These are phyloP conservation scores for Allobates femoralis DNA, from an alignment of 2,797 vertebrate genomes.

Conservation along the genomic window DNA sequence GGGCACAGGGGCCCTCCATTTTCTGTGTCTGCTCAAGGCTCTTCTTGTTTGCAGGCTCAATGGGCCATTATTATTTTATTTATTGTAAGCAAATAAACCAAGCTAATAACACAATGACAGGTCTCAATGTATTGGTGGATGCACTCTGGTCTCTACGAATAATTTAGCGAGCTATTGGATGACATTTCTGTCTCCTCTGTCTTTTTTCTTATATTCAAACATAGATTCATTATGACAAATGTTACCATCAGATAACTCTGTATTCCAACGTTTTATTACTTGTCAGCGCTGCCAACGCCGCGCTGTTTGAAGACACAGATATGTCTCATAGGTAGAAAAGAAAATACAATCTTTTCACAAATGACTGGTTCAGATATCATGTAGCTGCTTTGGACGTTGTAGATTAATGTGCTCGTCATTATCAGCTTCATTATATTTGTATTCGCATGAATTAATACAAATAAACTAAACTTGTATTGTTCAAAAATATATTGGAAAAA, in stretches of 20 bases:
- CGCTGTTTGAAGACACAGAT: slow-evolving; percentile 22
- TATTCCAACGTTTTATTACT: slow-evolving; percentile 26
- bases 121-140: background rate
- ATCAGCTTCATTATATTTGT: background rate
- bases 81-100: background rate
- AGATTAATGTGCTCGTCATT: slow-evolving; percentile 14
- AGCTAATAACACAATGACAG: background rate
- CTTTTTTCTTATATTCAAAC: slow-evolving; percentile 5
- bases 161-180: slow-evolving; percentile 17
- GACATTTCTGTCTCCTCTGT: slow-evolving; percentile 12
- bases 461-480: background rate
- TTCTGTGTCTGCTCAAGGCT: background rate
- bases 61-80: background rate
- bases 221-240: slow-evolving; percentile 24
- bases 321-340: background rate
- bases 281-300: slow-evolving; percentile 11
- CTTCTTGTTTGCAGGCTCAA: background rate
- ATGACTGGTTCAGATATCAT: background rate
- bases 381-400: background rate
- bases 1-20: background rate
- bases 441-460: background rate
- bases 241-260: slow-evolving; percentile 16
- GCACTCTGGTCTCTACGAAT: background rate
- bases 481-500: background rate
- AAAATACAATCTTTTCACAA: background rate